Conservation (phyloP, 2,797 vertebrate genomes). For the Tamandua tetradactyla region DNA sequence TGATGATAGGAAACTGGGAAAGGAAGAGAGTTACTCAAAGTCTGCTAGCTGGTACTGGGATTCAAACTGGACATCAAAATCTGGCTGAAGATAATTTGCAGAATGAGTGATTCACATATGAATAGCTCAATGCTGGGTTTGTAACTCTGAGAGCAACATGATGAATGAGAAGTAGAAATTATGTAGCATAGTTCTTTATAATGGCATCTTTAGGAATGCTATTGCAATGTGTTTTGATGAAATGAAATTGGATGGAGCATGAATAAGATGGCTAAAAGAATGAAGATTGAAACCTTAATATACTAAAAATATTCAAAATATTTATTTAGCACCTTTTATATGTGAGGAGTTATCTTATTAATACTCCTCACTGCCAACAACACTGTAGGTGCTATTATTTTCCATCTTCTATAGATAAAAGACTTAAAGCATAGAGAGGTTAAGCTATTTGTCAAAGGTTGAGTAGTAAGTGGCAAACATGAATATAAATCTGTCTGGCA, state of each 20-base stretch:
- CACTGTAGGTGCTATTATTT: not conserved
- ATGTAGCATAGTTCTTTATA: not conserved
- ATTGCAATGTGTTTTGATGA: too few species aligned
- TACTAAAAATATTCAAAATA: not conserved
- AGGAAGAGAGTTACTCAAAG: not conserved
- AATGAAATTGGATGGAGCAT: not conserved
- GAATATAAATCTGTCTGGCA: not conserved
- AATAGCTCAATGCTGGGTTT: not conserved
- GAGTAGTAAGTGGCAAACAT: not conserved
- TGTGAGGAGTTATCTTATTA: not conserved
- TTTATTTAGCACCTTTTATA: not conserved
- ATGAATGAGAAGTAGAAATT: not conserved
- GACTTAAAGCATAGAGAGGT: not conserved
- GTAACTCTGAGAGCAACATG: not conserved
- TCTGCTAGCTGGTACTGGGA: not conserved
- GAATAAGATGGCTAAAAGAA: not conserved
- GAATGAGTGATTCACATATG: not conserved
- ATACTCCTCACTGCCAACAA: not conserved
- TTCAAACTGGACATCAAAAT: not conserved
- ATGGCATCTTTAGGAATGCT: not conserved
- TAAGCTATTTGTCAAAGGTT: constrained; percentile 24
- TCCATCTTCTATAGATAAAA: not conserved
- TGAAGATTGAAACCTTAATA: not conserved
- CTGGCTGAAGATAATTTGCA: not conserved
- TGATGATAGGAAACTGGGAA: not conserved